Evolutionary conservation across 2,888 invertebrate species (phyloP).

Genomic region (Ennomos quercinarius): DNA sequence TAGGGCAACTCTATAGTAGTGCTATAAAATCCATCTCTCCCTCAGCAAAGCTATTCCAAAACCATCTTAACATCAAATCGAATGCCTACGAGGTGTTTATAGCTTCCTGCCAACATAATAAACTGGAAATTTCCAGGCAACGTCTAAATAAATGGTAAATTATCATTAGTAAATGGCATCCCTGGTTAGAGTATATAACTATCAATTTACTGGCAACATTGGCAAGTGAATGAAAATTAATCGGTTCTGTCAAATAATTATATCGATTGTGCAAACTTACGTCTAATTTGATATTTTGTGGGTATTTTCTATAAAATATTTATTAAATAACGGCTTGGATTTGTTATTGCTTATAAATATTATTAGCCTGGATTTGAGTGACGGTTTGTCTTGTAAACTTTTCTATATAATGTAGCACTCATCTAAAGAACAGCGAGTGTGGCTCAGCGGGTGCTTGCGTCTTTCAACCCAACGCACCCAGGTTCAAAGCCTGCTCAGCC

Average conservation of each 20-base stretch:
- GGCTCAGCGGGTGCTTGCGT: no score
- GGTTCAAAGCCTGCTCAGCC: no score
- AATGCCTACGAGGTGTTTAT: neutral
- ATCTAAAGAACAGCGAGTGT: no score
- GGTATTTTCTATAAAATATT: neutral
- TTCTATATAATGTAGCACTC: no score
- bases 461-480: no score
- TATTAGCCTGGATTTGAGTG: no score
- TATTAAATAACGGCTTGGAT: neutral
- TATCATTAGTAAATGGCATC: constrained; percentile 8
- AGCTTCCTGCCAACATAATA: neutral
- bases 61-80: neutral
- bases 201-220: constrained; percentile 8
- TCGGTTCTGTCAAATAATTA: constrained; percentile 8
- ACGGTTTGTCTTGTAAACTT: no score
- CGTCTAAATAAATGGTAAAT: constrained; percentile 20
- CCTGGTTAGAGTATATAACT: neutral
- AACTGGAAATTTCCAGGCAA: neutral
- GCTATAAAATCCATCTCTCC: no score
- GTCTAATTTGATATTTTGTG: constrained; percentile 1
- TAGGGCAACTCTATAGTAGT: no score
- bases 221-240: constrained; percentile 1
- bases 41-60: no score
- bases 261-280: constrained; percentile 3
- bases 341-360: no score